Evolutionary conservation across 2,113 vertebrate species (phyloP).

Genomic region (Dipodomys ordii): DNA sequence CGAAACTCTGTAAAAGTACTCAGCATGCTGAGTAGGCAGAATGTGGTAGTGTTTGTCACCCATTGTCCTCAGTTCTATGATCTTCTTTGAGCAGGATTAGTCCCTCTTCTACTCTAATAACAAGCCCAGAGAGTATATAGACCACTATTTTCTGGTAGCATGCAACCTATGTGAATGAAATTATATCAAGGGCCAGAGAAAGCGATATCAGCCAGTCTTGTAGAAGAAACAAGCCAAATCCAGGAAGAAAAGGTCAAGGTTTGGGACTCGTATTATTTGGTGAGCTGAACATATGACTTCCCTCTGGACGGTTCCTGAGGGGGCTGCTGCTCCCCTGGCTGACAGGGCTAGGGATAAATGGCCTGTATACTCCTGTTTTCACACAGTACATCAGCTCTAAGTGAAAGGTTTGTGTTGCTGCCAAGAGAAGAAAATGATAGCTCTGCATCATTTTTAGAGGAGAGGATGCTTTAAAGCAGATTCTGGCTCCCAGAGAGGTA

Average conservation of each 20-base stretch:
- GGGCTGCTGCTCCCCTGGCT: slow-evolving; percentile 50
- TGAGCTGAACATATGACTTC: slow-evolving; percentile 6
- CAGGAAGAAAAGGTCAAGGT: not conserved
- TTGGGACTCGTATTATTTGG: slow-evolving; percentile 26
- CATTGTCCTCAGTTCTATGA: accelerated
- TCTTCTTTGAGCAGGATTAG: not conserved
- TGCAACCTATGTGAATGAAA: not conserved
- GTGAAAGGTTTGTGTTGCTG: slow-evolving; percentile 80
- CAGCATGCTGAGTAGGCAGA: not conserved
- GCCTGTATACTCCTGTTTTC: slow-evolving; percentile 73
- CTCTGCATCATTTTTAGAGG: slow-evolving; percentile 49
- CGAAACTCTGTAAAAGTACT: slow-evolving; percentile 41
- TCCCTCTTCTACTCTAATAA: not conserved
- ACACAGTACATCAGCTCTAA: slow-evolving; percentile 78
- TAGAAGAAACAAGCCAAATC: not conserved
- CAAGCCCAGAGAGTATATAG: not conserved
- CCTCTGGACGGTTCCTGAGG: slow-evolving; percentile 32
- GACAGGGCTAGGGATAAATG: slow-evolving; percentile 70
- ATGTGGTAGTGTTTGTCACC: not conserved
- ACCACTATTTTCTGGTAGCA: not conserved
- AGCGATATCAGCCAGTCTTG: not conserved
- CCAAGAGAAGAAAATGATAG: slow-evolving; percentile 76
- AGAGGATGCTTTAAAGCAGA: slow-evolving; percentile 69
- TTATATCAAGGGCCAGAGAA: not conserved
- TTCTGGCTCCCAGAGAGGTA: slow-evolving; percentile 47